Evolutionary conservation across 2,113 vertebrate genomes (phyloP), one percentile per base, ranked within the genome.

Genomic region (Crocuta crocuta): DNA sequence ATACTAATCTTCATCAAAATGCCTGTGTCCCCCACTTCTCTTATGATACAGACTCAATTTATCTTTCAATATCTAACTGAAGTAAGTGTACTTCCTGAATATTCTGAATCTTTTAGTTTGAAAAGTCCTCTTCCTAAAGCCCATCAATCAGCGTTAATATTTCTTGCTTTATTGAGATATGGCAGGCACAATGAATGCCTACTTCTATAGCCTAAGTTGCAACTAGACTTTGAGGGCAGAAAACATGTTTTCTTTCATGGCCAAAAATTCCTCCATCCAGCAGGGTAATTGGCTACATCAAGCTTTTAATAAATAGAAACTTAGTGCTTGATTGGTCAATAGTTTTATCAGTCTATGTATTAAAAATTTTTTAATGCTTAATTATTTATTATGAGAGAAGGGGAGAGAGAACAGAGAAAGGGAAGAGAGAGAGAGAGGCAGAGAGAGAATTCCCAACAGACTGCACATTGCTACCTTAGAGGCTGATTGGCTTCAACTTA

Each of bases 31-130:
- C 5, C 55, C 76, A 66, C 7, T 91, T 92, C 55, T 83, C 16
- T 66, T 48, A 89, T 10, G 16, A 66, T 65, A 45, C 68, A 80
- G 73, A 71, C 26, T 79, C 53, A 89, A 39, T 11, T 28, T 70
- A 86, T 31, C 33, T 91, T 91, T 95, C 16, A 86, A 94, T 78
- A 79, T 21, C 53, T 74, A 89, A 78, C 33, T 89, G 48, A 97
- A 93, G 33, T 85, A 71, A 33, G 3, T 39, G 0, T 55, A 53
- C 66, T 91, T 65, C 10, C 35, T 78, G 33, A 76, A n/a, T 61
- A 76, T 50, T 86, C 28, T 7, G 11, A 23, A 0, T 94, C 48
- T 93, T 19, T 91, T 23, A 11, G 48, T 79, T 15, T 95, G 58
- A 35, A 86, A 97, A 5, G 48, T 65, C 65, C n/a, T 91, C 68